Evolutionary conservation across 2,888 invertebrate genomes (phyloP).

Genomic region (Mimas tiliae): DNA sequence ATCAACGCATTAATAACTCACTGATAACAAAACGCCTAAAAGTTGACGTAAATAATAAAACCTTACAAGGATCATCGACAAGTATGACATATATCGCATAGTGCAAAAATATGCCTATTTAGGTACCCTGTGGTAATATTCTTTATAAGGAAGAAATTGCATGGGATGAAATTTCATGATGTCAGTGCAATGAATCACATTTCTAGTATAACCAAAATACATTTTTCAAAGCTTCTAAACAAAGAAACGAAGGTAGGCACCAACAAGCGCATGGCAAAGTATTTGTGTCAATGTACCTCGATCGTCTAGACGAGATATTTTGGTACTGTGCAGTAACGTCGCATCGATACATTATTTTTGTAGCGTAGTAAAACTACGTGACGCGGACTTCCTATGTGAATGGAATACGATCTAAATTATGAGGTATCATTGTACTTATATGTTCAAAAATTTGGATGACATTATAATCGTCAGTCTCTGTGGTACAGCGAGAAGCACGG

Average conservation of each 20-base stretch:
- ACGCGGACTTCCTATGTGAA: slow-evolving; percentile 13
- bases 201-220: not conserved
- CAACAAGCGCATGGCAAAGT: slow-evolving; percentile 36
- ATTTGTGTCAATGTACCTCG: slow-evolving; percentile 53
- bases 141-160: too few species aligned
- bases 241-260: slow-evolving; percentile 3
- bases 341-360: slow-evolving; percentile 17
- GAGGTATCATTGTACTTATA: slow-evolving; percentile 31
- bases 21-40: too few species aligned
- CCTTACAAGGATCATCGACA: too few species aligned
- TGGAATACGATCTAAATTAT: slow-evolving; percentile 22
- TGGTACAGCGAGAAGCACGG: too few species aligned
- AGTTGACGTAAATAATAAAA: too few species aligned
- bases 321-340: slow-evolving; percentile 39
- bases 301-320: slow-evolving; percentile 63
- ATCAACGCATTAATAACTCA: too few species aligned
- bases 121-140: too few species aligned
- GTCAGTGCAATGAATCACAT: not conserved
- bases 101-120: not conserved
- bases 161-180: not conserved
- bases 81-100: too few species aligned
- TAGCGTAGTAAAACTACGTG: slow-evolving; percentile 12
- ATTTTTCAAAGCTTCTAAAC: not conserved
- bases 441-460: too few species aligned
- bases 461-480: too few species aligned